Evolutionary conservation across 1,140 invertebrate genomes (phyloP).

Genomic region (Lucilia sericata): DNA sequence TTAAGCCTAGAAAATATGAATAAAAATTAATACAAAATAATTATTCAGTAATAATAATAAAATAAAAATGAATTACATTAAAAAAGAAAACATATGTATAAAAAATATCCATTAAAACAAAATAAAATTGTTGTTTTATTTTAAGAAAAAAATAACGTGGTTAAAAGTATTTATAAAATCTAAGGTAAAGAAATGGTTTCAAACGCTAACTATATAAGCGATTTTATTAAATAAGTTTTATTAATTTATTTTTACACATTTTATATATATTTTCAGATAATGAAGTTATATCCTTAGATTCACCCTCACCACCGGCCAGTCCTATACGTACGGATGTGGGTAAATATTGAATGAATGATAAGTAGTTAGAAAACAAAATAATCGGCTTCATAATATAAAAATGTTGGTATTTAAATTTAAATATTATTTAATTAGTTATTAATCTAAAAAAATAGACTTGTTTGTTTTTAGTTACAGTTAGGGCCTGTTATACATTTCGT

Average conservation of each 20-base stretch:
- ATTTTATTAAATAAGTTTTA: neutral
- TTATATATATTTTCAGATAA: constrained; percentile 35
- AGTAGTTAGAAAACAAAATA: neutral
- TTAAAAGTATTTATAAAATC: constrained; percentile 21
- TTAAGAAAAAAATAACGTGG: neutral
- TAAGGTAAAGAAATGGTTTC: constrained; percentile 45
- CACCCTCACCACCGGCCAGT: constrained; percentile 70
- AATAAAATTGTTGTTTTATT: constrained; percentile 45
- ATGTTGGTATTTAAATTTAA: neutral
- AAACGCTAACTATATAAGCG: neutral
- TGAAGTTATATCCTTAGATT: constrained; percentile 71
- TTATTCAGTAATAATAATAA: neutral
- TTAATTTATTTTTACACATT: neutral
- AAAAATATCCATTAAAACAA: constrained; percentile 4
- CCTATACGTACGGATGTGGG: neutral
- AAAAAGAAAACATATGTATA: constrained; percentile 25
- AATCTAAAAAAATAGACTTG: neutral
- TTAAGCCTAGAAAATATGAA: constrained; percentile 1
- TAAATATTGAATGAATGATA: constrained; percentile 30
- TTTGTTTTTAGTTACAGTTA: too few species aligned
- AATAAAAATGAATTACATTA: constrained; percentile 26
- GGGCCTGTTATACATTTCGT: too few species aligned
- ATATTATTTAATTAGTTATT: neutral
- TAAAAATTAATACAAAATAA: too few species aligned
- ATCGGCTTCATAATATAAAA: neutral